Evolutionary conservation across 2,797 vertebrate species (phyloP), one percentile per base, ranked within the genome.

Genomic region (Tinamus major): DNA sequence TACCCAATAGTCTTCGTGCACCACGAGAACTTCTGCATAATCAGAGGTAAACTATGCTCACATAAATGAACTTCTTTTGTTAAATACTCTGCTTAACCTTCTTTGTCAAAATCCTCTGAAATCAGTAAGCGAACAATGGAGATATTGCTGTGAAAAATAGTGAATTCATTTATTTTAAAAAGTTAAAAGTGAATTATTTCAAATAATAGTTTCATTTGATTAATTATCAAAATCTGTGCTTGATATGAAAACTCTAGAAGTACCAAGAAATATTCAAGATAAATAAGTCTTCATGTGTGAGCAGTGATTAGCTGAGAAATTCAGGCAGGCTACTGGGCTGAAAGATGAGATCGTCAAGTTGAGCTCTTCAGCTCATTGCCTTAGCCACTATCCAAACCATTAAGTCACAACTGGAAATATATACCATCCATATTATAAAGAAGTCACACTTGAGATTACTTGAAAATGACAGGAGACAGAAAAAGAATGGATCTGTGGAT

Each of bases 341-440:
- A 97, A 95, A 95, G 95, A 97, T 97, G 92, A 95, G 91, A 78
- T 92, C 90, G 94, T 95, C 95, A 96, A 26, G 78, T 87, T 12
- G 24, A 95, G 90, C 90, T 95, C 95, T 96, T 92, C 96, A 97
- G 94, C 81, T 96, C 96, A 97, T 96, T 97, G 97, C 92, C 91
- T 95, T 85, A 95, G 90, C 85, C 93, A 92, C 83, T 63, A 83
- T 90, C 86, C 92, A 96, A 97, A 93, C 53, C 91, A 94, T 95
- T 95, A 94, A 95, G 95, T 94, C 93, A 94, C 93, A 93, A 93
- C 90, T 90, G 94, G 89, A 95, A 96, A 92, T 63, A 78, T 31
- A 94, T 46, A 96, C 91, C 59, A 88, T 89, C 94, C 65, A 65
- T 82, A 85, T 86, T 79, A 67, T 42, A 92, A 91, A 96, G 85